Evolutionary conservation across 2,797 vertebrate genomes (phyloP), one percentile per base, ranked within the genome.

Genomic region (Atherinosoma microstoma): DNA sequence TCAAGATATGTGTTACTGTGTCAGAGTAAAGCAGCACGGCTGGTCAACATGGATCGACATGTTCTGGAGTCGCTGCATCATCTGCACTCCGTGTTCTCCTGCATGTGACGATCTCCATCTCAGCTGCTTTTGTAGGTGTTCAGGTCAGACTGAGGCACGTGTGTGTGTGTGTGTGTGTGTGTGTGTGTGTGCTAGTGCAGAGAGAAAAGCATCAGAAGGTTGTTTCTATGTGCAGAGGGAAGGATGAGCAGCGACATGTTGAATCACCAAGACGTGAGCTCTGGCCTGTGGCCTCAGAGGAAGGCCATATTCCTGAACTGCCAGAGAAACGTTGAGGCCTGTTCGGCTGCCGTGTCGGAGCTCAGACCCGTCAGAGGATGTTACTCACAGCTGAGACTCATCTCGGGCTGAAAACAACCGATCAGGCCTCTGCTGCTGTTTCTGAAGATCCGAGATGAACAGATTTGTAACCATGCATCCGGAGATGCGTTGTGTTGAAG

Each of bases 321-420:
- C 1, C 62, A 12, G 36, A 15, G 24, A 67, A 79, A 81, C 59
- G 51, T 18, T 11, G 11, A 0, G 34, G 62, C 30, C 49, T 1
- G n/a, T 61, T 64, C 75, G 47, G 73, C 73, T 58, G 34, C 58
- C 40, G 27, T 51, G 35, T 38, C 3, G 16, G 58, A 84, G 59
- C 61, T 51, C 24, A 0, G 34, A 49, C 56, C 51, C 70, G 54
- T 42, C 15, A 0, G 62, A 63, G 49, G 60, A 71, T 30, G 53
- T 51, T 32, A 32, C 64, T 58, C 70, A 74, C 76, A 86, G 72
- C 83, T 75, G 68, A 79, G 65, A 66, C 75, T 84, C 64, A 60
- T 27, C 73, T 74, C n/a, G 0, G 10, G 49, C 58, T 67, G 56
- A 75, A 76, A 76, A 75, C 61, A 73, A 68, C 51, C 24, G 62